These are phyloP conservation scores for Caenorhabditis uteleia DNA, from an alignment of 2,888 invertebrate genomes.

Conservation along the genomic window DNA sequence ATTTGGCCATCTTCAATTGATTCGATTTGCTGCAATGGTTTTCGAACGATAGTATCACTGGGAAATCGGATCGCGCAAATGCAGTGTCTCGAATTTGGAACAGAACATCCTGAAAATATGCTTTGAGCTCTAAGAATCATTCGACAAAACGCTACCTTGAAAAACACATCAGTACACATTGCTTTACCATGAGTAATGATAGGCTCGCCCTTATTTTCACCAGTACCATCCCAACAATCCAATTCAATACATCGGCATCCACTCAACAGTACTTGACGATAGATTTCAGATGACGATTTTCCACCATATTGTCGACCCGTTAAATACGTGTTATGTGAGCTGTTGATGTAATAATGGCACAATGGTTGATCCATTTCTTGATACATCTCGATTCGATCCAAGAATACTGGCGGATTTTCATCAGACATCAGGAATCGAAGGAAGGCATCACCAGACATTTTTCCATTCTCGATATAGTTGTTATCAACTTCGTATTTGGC, in stretches of 20 bases:
- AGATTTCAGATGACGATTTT: slow-evolving; percentile 96
- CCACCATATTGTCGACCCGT: slow-evolving; percentile 96
- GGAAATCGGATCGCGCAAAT: slow-evolving; percentile 96
- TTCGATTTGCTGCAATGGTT: slow-evolving; percentile 94
- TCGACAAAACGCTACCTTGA: slow-evolving; percentile 77
- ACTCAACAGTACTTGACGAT: slow-evolving; percentile 85
- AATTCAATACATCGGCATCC: slow-evolving; percentile 82
- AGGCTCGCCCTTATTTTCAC: slow-evolving; percentile 81
- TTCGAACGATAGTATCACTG: slow-evolving; percentile 96
- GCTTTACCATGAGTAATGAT: slow-evolving; percentile 99
- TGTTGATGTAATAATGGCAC: slow-evolving; percentile 96
- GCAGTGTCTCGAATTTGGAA: slow-evolving; percentile 96
- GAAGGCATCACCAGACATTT: slow-evolving; percentile 83
- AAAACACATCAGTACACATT: slow-evolving; percentile 98
- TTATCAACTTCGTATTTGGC: slow-evolving; percentile 77
- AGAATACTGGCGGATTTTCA: slow-evolving; percentile 98
- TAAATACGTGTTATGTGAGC: slow-evolving; percentile 91
- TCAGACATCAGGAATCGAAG: slow-evolving; percentile 99
- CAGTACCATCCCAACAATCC: slow-evolving; percentile 71
- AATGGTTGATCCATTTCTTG: slow-evolving; percentile 97
- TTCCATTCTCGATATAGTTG: slow-evolving; percentile 64
- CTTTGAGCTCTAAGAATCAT: background rate
- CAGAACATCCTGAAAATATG: slow-evolving; percentile 81
- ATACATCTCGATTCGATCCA: slow-evolving; percentile 79
- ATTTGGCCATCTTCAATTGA: slow-evolving; percentile 96